These are phyloP conservation scores for Aldabrachelys gigantea DNA, from an alignment of 2,113 vertebrate species.

Conservation along the genomic window DNA sequence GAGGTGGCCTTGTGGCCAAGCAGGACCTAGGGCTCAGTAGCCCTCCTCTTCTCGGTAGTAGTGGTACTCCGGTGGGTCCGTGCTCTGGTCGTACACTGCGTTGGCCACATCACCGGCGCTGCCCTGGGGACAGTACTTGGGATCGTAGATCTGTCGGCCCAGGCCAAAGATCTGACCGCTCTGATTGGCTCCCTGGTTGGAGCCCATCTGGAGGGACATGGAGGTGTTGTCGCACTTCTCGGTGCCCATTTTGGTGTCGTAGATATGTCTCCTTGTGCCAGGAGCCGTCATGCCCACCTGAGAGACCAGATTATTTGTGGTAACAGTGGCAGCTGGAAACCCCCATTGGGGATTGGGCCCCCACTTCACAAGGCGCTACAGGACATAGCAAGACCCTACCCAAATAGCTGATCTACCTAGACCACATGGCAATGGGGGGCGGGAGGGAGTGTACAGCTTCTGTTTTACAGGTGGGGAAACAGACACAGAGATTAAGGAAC, in stretches of 20 bases:
- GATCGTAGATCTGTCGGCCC: constrained; percentile 94
- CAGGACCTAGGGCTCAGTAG: constrained; percentile 36
- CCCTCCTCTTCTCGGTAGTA: constrained; percentile 69
- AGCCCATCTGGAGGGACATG: constrained; percentile 97
- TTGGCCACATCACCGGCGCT: constrained; percentile 53
- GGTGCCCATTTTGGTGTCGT: constrained; percentile 88
- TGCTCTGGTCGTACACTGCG: rapidly evolving
- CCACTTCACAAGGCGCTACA: background rate
- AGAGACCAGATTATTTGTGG: background rate
- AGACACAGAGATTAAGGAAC: background rate
- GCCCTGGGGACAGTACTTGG: constrained; percentile 91
- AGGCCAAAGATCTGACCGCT: constrained; percentile 93
- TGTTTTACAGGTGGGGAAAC: background rate
- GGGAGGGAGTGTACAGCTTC: background rate
- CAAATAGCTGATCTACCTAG: background rate
- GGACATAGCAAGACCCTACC: no score
- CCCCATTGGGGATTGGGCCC: background rate
- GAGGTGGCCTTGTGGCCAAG: rapidly evolving
- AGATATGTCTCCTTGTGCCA: constrained; percentile 93
- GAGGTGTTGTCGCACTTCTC: constrained; percentile 95
- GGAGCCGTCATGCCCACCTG: constrained; percentile 96
- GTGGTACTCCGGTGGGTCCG: constrained; percentile 17
- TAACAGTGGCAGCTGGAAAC: background rate
- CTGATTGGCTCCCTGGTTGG: constrained; percentile 90
- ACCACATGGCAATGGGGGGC: rapidly evolving